Conservation (phyloP, 2,888 invertebrate genomes). For the Augochlorella aurata region DNA sequence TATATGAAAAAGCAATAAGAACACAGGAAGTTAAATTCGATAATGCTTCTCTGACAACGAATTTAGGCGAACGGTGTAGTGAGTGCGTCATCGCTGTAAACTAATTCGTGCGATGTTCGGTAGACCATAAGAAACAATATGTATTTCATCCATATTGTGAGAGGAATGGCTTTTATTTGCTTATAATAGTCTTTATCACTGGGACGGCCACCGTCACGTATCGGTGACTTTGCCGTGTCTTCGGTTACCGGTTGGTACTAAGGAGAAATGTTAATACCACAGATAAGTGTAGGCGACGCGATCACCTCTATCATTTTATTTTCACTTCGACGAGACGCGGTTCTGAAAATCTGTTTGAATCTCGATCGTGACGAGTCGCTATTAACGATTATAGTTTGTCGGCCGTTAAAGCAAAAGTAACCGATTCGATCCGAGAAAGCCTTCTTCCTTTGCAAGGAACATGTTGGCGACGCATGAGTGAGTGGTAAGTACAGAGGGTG, state of each 20-base stretch:
- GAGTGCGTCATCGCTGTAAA: too few species aligned
- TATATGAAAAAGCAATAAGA: conserved; percentile 9
- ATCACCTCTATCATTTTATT: conserved; percentile 3
- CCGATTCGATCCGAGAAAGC: conserved; percentile 69
- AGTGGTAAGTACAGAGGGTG: conserved; percentile 81
- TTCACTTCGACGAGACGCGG: neutral
- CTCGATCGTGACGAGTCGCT: neutral
- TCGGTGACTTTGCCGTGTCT: neutral
- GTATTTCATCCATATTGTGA: neutral
- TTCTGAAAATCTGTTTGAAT: neutral
- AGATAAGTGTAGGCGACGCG: neutral
- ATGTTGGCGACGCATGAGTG: conserved; percentile 78
- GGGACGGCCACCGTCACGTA: neutral
- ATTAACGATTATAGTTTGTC: neutral
- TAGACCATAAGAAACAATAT: neutral
- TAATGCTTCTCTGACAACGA: neutral
- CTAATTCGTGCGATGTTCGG: too few species aligned
- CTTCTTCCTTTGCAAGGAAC: conserved; percentile 78
- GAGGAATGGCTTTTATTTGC: neutral
- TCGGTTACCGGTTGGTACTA: neutral
- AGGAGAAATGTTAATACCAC: too few species aligned
- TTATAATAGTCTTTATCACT: neutral
- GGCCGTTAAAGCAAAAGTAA: conserved; percentile 48
- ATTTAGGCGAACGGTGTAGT: neutral
- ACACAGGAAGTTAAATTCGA: conserved; percentile 12